Conservation (phyloP, 2,888 invertebrate species). For the Drosophila stalkeri region DNA sequence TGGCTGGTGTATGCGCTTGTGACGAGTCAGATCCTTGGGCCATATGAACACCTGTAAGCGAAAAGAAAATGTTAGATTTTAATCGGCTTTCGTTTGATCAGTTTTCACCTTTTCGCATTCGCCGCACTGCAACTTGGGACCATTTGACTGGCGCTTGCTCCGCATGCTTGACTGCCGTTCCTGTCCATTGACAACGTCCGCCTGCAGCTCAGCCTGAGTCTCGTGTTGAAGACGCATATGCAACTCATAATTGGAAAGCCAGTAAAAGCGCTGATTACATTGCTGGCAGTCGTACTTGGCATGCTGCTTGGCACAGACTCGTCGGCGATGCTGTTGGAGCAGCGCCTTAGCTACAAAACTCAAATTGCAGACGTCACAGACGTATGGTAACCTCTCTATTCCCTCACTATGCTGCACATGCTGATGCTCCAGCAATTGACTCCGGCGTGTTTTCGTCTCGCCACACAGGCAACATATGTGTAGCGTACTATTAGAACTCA, state of each 20-base stretch:
- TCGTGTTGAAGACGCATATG: constrained; percentile 64
- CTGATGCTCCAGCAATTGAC: constrained; percentile 77
- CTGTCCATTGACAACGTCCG: background rate
- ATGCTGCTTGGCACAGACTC: constrained; percentile 77
- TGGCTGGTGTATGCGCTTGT: constrained; percentile 88
- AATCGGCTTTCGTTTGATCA: background rate
- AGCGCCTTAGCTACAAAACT: constrained; percentile 86
- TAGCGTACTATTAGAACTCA: background rate
- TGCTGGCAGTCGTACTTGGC: constrained; percentile 70
- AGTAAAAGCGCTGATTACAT: constrained; percentile 80
- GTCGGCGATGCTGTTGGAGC: constrained; percentile 86
- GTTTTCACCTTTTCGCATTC: constrained; percentile 87
- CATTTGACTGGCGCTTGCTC: constrained; percentile 55
- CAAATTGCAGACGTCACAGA: constrained; percentile 86
- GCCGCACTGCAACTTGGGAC: constrained; percentile 86
- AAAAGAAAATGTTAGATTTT: background rate
- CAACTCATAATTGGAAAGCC: constrained; percentile 77
- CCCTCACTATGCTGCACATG: constrained; percentile 75
- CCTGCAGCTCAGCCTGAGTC: background rate
- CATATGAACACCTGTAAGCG: constrained; percentile 86
- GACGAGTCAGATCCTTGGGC: constrained; percentile 88
- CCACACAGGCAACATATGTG: constrained; percentile 79
- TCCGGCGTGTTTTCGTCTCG: constrained; percentile 53
- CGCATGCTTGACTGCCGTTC: constrained; percentile 52
- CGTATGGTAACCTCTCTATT: constrained; percentile 80